These are phyloP conservation scores for Cybosia mesomella DNA, from an alignment of 2,888 invertebrate genomes.

Conservation along the genomic window DNA sequence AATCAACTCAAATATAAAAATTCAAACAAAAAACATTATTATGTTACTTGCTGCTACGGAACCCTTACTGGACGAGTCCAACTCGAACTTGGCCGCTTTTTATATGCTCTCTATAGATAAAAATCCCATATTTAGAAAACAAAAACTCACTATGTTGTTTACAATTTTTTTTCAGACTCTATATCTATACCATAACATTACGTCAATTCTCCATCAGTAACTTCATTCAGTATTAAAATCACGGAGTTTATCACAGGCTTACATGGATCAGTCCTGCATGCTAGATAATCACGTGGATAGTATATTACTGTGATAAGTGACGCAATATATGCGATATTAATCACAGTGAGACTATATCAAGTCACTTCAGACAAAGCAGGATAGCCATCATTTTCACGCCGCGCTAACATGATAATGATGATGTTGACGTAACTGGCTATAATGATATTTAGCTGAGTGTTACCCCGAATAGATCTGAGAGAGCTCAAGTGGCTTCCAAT, in stretches of 20 bases:
- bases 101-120: no score
- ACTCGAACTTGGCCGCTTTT: no score
- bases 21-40: no score
- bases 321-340: conserved; percentile 41
- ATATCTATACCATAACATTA: conserved; percentile 2
- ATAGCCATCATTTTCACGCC: conserved; percentile 18
- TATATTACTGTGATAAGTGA: conserved; percentile 48
- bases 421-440: not conserved
- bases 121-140: no score
- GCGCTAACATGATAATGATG: not conserved
- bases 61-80: no score
- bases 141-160: not conserved
- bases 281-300: conserved; percentile 11
- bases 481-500: no score
- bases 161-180: not conserved
- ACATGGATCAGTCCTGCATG: conserved; percentile 14
- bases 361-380: not conserved
- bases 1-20: no score
- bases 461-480: not conserved
- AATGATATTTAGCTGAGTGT: not conserved
- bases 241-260: not conserved
- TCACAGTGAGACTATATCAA: conserved; percentile 25
- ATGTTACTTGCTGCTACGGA: no score
- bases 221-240: conserved; percentile 25
- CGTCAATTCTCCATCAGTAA: conserved; percentile 14